Base-by-base conservation (phyloP, 1,140 invertebrate species). In the Drosophila arizonae region DNA sequence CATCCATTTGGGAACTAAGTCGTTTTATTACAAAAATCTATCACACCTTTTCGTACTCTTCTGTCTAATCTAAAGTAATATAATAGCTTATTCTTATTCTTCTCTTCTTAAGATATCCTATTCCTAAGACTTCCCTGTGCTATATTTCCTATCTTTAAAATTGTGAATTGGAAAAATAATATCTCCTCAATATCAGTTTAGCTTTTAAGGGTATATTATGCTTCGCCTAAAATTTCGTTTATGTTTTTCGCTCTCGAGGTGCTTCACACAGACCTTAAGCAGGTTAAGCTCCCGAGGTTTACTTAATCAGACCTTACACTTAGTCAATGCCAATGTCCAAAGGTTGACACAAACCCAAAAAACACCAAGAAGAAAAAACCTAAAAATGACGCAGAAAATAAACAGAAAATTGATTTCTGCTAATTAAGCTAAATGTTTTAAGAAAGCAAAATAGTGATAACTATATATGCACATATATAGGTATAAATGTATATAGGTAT, bases 361-460 rank as follows among this genome's bases (percentile, higher is more conserved):
- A 15, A 45, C 54, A 54, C n/a, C 17, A 15, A 46, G 17, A 46
- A 17, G 6, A 46, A 61, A 46, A 24, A 13, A 5, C 8, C 21
- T 9, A 43, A 76, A 69, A 56, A 62, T 79, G 76, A 79, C 77
- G 77, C 57, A 28, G 13, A 21, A 41, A 64, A 61, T 64, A 62
- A 62, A 65, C 46, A 39, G 39, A 51, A n/a, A 52, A 30, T 17
- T 39, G 30, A 26, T 65, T 57, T 36, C 43, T 33, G 66, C 57
- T 45, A 52, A 58, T 51, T 17, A 68, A 61, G 56, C 57, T 17
- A 21, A 52, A 61, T 61, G 36, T 45, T 68, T 36, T 39, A 50
- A 50, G 56, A 45, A 26, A n/a, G 46, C 60, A 45, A 50, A 10
- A 28, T 61, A 57, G 39, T 46, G 13, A 39, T 11, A 33, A 39